Base-by-base conservation (phyloP, 2,113 vertebrate species). In the Nothoprocta perdicaria region DNA sequence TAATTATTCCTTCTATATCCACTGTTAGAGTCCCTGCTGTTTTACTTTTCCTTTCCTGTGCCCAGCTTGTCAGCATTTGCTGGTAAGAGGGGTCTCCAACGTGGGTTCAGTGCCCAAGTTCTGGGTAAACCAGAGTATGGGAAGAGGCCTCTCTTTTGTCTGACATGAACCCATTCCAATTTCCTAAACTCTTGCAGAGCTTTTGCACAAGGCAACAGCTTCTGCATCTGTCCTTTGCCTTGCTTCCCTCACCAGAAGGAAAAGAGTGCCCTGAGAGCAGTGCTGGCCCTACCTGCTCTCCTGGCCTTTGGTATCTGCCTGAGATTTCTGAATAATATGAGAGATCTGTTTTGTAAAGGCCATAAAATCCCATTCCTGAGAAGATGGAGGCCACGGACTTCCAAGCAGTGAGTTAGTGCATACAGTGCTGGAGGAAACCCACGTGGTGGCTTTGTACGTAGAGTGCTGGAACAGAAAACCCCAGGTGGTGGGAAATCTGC, bases 1-100 rank as follows among this genome's bases (percentile, higher is more conserved):
- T 95, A 90, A 95, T 96, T 95, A 92, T 79, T 92, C 58, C 73
- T 73, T 62, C 74, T 53, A 19, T 86, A 88, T 31, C 83, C 48
- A 81, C 29, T 57, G 71, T 69, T 80, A 11, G n/a, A 84, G 69
- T 48, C 86, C 57, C 69, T 45, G 43, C 26, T 78, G 0, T 95
- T 76, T 80, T 48, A 1, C 9, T 77, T 77, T 52, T 73, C 18
- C 50, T 86, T 69, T 73, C 33, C 66, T 61, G 4, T 24, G 57
- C 23, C 29, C 71, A 6, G 11, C 68, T 92, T 80, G 74, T 75
- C 69, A 81, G 83, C 18, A 29, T n/a, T 81, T 58, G 40, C 43
- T 83, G 69, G n/a, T 84, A 80, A 78, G 86, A 93, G n/a, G 23
- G 14, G 35, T 80, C 78, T 72, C 43, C 3, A 12, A 35, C 48